Evolutionary conservation across 2,113 vertebrate species (phyloP), one percentile per base, ranked within the genome.

Genomic region (Ophiodon elongatus): DNA sequence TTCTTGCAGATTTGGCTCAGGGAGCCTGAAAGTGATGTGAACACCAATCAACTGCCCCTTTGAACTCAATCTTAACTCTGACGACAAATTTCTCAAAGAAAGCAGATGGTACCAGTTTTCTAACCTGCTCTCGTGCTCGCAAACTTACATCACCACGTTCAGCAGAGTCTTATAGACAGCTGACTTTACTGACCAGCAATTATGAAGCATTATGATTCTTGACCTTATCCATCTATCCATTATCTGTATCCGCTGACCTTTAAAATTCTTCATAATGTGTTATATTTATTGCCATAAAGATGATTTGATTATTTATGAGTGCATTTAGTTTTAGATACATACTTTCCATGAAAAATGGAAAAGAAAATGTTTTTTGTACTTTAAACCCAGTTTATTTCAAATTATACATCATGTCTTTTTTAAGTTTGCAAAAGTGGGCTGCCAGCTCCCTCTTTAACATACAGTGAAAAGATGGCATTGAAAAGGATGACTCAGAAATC

Each of bases 341-440:
- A 68, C 29, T 52, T 23, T 41, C 23, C 17, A 78, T n/a, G 15
- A 59, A 41, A 79, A 76, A 84, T 41, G 27, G 59, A 72, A 54
- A 57, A 56, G n/a, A n/a, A 65, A 3, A 25, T 2, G 4, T 29
- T 1, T 43, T 45, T 73, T 35, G 64, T 62, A 62, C 45, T 17
- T 80, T 25, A 29, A 79, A 70, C 14, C 43, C 47, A 21, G 35
- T 82, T 82, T 73, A 63, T 77, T 84, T 80, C n/a, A 45, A 68
- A 25, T 81, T 83, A 75, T 23, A 19, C 52, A 73, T 13, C 37
- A 62, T 56, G 27, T 62, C 5, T 37, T 27, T 37, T 27, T 8
- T 60, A 56, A 25, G 23, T 57, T 2, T 25, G 27, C 52, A 56
- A 21, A 76, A 45, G 19, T 29, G 47, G 54, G 68, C 45, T 23